Conservation (phyloP, 2,888 invertebrate species). For the Scaeva pyrastri region DNA sequence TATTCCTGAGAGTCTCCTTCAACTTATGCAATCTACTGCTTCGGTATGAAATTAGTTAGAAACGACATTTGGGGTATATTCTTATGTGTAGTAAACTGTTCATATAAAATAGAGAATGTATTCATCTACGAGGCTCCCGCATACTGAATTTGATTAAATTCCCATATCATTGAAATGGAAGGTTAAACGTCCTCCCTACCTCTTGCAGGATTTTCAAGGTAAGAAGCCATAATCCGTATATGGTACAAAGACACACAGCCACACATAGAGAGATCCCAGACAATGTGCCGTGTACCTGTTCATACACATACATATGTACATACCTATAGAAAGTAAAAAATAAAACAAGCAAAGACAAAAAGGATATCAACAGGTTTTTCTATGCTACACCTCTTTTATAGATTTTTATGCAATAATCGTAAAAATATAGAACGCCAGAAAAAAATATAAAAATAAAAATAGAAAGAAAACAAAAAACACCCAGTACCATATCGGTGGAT, state of each 20-base stretch:
- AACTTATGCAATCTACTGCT: no score
- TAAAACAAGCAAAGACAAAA: constrained; percentile 15
- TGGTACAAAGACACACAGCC: constrained; percentile 41
- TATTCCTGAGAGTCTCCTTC: no score
- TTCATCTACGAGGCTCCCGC: constrained; percentile 31
- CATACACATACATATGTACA: not conserved
- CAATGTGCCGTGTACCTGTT: no score
- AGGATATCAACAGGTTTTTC: constrained; percentile 73
- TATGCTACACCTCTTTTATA: constrained; percentile 57
- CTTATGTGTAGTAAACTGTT: no score
- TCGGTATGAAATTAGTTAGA: no score
- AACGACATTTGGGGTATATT: no score
- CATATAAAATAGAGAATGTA: no score
- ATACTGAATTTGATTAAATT: constrained; percentile 71
- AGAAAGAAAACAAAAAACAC: constrained; percentile 38
- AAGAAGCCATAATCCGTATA: constrained; percentile 71
- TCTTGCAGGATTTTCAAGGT: constrained; percentile 39
- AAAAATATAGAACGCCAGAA: constrained; percentile 52
- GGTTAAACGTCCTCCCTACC: constrained; percentile 73
- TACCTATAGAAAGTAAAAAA: constrained; percentile 7
- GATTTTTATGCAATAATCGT: constrained; percentile 76
- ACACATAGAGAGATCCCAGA: constrained; percentile 14
- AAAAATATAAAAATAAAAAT: constrained; percentile 14
- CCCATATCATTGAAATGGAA: constrained; percentile 66
- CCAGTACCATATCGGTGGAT: constrained; percentile 55